Conservation (phyloP, 2,113 vertebrate genomes). For the Cyanistes caeruleus region DNA sequence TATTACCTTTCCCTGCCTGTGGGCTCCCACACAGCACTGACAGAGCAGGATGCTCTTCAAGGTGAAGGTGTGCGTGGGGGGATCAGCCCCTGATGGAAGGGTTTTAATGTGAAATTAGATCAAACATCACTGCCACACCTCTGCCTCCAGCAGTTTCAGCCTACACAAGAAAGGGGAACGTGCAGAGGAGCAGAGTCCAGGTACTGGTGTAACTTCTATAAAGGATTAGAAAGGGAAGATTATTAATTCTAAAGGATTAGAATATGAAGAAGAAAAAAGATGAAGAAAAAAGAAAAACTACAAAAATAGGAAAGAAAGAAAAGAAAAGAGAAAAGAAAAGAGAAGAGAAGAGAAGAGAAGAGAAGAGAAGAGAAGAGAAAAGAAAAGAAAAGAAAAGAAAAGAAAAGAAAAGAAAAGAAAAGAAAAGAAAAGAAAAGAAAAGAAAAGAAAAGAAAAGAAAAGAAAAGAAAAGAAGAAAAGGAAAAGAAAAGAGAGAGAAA, state of each 20-base stretch:
- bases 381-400: no score
- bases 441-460: no score
- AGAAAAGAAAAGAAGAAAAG: no score
- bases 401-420: no score
- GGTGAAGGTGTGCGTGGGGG: slow-evolving; percentile 49
- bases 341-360: no score
- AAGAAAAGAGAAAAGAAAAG: rapidly evolving
- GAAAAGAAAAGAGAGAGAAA: no score
- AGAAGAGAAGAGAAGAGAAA: no score
- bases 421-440: no score
- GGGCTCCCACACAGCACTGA: not conserved
- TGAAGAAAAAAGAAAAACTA: no score
- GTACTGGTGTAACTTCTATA: not conserved
- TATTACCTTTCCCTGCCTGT: slow-evolving; percentile 1
- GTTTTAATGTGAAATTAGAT: slow-evolving; percentile 47
- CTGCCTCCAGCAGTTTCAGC: slow-evolving; percentile 50
- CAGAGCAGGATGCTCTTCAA: slow-evolving; percentile 21
- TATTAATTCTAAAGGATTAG: no score
- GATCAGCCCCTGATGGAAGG: not conserved
- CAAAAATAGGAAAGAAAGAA: rapidly evolving
- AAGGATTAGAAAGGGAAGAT: not conserved
- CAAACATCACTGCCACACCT: slow-evolving; percentile 51
- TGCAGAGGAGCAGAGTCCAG: slow-evolving; percentile 26
- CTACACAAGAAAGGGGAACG: not conserved
- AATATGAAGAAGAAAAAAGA: no score